phyloP scores from a whole-genome alignment of 2,888 invertebrate genomes.

The Aleiodes leptofemur region DNA sequence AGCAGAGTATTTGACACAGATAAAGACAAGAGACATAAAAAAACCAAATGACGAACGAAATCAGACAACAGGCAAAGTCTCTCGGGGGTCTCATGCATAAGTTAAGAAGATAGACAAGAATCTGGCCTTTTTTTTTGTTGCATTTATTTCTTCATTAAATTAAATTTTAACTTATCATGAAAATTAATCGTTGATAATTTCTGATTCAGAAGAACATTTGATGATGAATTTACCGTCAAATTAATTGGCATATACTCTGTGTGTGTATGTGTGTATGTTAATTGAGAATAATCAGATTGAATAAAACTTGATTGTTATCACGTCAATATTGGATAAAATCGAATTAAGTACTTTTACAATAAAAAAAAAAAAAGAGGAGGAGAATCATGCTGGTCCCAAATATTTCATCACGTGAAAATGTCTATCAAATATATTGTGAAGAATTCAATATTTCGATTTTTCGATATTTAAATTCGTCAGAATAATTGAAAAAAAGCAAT shows the following conservation, averaged over 20 bases:
- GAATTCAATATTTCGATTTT: background rate
- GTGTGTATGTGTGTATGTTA: background rate
- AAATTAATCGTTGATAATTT: slow-evolving; percentile 29
- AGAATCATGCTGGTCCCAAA: slow-evolving; percentile 37
- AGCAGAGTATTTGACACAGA: slow-evolving; percentile 39
- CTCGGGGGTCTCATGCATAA: background rate
- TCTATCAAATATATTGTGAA: background rate
- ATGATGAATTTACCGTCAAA: slow-evolving; percentile 15
- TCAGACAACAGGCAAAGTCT: slow-evolving; percentile 2
- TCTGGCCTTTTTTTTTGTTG: slow-evolving; percentile 23
- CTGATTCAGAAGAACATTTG: background rate
- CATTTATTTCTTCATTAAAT: background rate
- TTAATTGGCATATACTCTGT: background rate
- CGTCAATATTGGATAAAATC: slow-evolving; percentile 13
- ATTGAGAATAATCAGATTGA: background rate
- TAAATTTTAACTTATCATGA: slow-evolving; percentile 1
- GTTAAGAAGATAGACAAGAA: background rate
- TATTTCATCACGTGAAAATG: slow-evolving; percentile 1
- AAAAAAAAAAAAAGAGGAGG: background rate
- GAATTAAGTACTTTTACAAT: slow-evolving; percentile 39
- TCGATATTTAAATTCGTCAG: background rate
- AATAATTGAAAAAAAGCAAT: background rate
- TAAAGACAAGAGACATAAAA: background rate
- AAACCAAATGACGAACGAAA: background rate
- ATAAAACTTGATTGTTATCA: slow-evolving; percentile 6